phyloP scores from a whole-genome alignment of 2,888 invertebrate species.

The Drosophila kuntzei region DNA sequence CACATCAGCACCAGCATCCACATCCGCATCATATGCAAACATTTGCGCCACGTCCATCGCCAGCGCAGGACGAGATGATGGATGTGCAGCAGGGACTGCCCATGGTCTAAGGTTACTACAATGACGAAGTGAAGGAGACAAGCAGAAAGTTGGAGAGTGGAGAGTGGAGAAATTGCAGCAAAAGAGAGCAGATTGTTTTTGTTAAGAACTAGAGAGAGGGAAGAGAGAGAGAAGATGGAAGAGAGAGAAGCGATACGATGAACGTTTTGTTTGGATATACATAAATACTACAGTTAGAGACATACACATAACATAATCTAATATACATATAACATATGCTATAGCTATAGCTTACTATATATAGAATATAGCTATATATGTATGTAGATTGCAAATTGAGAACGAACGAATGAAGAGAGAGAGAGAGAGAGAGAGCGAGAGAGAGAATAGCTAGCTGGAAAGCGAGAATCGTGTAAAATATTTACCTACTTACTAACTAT shows the following conservation, averaged over 20 bases:
- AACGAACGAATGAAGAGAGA: background rate
- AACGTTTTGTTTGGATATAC: conserved; percentile 62
- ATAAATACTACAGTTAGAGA: conserved; percentile 60
- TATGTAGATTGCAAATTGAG: conserved; percentile 34
- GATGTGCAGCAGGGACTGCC: conserved; percentile 89
- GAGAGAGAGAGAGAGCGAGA: background rate
- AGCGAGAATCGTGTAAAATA: conserved; percentile 68
- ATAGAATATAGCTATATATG: conserved; percentile 25
- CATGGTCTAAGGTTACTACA: conserved; percentile 84
- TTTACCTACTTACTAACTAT: conserved; percentile 69
- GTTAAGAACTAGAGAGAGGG: conserved; percentile 26
- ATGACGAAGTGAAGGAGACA: background rate
- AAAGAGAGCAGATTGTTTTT: conserved; percentile 45
- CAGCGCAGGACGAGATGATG: conserved; percentile 88
- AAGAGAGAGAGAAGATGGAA: background rate
- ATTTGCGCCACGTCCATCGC: conserved; percentile 85
- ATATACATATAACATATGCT: conserved; percentile 50
- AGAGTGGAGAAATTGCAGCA: background rate
- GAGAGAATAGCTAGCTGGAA: conserved; percentile 22
- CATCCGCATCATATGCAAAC: conserved; percentile 83
- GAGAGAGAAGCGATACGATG: conserved; percentile 21
- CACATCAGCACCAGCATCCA: conserved; percentile 70
- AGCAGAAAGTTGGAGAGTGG: background rate
- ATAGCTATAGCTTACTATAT: conserved; percentile 49
- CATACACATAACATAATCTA: conserved; percentile 42